A percentile compares a stretch with the other conserved stretches of the same genome.
Conservation (phyloP, 2,888 invertebrate genomes). For the Caprella mutica region DNA sequence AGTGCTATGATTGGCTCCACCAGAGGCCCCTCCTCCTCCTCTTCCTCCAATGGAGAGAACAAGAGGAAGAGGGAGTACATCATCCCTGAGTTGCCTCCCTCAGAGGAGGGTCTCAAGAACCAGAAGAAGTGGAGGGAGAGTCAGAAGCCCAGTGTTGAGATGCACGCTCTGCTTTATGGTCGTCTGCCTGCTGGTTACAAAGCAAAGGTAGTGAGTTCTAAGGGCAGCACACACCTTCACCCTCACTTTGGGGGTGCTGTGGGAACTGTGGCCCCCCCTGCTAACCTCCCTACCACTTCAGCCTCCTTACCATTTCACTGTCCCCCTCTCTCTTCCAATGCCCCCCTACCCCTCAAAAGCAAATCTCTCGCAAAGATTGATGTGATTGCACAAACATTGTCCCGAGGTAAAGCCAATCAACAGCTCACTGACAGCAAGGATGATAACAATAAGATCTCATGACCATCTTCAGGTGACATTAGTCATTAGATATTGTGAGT, state of each 20-base stretch:
- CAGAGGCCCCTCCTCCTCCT: not conserved
- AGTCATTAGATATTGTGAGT: no score
- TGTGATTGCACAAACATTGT: constrained; percentile 1
- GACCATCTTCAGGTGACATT: no score
- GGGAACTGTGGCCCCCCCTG: not conserved
- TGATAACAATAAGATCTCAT: no score
- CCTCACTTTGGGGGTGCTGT: not conserved
- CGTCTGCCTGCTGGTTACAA: constrained; percentile 13
- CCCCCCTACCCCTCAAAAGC: not conserved
- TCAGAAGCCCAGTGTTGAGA: constrained; percentile 1
- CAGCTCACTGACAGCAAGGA: no score
- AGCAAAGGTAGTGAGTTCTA: no score
- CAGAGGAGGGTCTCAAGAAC: constrained; percentile 7
- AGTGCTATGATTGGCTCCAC: not conserved
- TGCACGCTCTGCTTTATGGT: constrained; percentile 13
- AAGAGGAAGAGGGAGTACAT: not conserved
- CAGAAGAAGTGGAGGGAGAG: constrained; percentile 5
- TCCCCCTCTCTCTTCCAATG: not conserved
- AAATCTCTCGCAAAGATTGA: constrained; percentile 3
- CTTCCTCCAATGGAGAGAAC: not conserved
- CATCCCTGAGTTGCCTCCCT: constrained; percentile 2
- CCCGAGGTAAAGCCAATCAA: no score
- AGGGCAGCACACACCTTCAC: not conserved
- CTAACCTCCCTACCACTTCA: not conserved
- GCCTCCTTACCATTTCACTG: not conserved